phyloP scores from a whole-genome alignment of 2,113 vertebrate species.

The Apus apus region DNA sequence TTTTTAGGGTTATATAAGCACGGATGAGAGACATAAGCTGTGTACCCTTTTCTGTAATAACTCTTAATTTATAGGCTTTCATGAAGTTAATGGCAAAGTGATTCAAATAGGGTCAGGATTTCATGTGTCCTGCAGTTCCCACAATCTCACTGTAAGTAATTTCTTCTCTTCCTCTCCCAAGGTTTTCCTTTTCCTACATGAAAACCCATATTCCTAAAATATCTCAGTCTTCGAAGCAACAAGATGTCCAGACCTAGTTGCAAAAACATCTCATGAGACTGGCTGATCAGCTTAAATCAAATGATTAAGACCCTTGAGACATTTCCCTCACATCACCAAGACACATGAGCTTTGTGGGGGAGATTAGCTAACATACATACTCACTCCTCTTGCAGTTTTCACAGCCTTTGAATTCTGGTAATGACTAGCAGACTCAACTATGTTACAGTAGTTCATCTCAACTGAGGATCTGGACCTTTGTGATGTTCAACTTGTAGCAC shows the following conservation, averaged over 20 bases:
- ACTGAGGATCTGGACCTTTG: background rate
- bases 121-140: background rate
- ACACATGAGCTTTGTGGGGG: background rate
- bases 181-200: background rate
- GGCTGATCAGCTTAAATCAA: background rate
- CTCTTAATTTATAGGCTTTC: background rate
- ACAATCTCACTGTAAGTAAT: background rate
- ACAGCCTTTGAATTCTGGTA: background rate
- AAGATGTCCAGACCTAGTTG: background rate
- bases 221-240: background rate
- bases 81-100: background rate
- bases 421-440: background rate
- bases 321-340: background rate
- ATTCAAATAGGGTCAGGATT: background rate
- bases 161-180: background rate
- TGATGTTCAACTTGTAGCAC: background rate
- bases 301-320: background rate
- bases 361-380: background rate
- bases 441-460: background rate
- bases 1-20: background rate
- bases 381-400: background rate
- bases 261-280: background rate
- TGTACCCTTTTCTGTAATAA: background rate
- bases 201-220: background rate
- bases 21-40: background rate